Evolutionary conservation across 2,888 invertebrate species (phyloP).

Genomic region (Listrodromus nycthemerus): DNA sequence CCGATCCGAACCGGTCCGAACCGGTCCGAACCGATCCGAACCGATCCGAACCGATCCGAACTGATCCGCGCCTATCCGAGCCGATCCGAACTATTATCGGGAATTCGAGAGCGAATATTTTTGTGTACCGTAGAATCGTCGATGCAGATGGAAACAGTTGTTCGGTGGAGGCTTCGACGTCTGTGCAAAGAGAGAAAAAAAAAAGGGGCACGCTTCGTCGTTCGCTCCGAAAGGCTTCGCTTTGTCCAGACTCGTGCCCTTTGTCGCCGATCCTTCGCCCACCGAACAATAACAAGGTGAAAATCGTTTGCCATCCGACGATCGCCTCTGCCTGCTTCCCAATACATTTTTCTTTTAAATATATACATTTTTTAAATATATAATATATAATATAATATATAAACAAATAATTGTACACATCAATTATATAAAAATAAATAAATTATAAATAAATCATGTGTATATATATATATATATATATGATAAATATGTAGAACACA

Average conservation of each 20-base stretch:
- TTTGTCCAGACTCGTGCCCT: slow-evolving; percentile 17
- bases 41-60: too few species aligned
- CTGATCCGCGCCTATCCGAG: too few species aligned
- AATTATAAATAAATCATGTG: too few species aligned
- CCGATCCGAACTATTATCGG: neutral
- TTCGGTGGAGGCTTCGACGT: neutral
- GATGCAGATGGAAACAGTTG: neutral
- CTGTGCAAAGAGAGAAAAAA: neutral
- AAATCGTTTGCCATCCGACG: slow-evolving; percentile 57
- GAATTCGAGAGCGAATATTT: neutral
- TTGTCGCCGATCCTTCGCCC: slow-evolving; percentile 35
- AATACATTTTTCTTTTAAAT: too few species aligned
- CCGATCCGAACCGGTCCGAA: too few species aligned
- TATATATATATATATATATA: too few species aligned
- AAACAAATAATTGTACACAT: too few species aligned
- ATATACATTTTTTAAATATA: too few species aligned
- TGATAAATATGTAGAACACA: too few species aligned
- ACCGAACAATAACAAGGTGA: slow-evolving; percentile 55
- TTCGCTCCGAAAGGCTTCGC: slow-evolving; percentile 16
- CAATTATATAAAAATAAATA: too few species aligned
- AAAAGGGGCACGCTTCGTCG: slow-evolving; percentile 13
- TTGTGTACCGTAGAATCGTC: neutral
- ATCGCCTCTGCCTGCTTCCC: slow-evolving; percentile 41
- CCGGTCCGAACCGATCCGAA: too few species aligned
- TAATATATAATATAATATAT: too few species aligned